Evolutionary conservation across 2,113 vertebrate genomes (phyloP).

Genomic region (Gymnogyps californianus): DNA sequence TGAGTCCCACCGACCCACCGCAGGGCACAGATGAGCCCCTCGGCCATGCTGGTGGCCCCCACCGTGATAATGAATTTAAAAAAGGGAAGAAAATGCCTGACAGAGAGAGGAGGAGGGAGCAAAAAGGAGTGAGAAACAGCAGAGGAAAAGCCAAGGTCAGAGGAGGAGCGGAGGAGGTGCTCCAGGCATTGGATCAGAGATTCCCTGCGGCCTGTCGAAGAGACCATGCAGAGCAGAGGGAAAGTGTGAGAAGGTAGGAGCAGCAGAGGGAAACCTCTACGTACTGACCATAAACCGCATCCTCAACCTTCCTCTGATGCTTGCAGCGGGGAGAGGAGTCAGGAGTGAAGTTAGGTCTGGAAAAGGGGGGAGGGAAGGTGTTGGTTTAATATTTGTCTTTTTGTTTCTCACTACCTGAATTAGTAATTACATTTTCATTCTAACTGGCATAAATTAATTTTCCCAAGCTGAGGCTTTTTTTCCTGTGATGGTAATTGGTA

Average conservation of each 20-base stretch:
- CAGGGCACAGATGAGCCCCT: neutral
- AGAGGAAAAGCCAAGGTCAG: neutral
- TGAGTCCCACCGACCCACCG: accelerated
- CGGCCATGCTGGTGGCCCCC: accelerated
- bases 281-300: neutral
- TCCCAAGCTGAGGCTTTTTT: neutral
- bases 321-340: accelerated
- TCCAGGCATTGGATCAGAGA: neutral
- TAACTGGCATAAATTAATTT: neutral
- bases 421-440: neutral
- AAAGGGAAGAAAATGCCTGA: neutral
- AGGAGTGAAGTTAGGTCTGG: neutral
- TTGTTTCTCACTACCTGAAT: neutral
- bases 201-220: neutral
- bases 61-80: neutral
- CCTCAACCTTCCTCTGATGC: neutral
- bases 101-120: neutral
- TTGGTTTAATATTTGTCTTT: neutral
- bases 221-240: neutral
- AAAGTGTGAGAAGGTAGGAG: neutral
- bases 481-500: neutral
- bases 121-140: neutral
- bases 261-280: neutral
- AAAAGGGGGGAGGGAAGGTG: neutral
- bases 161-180: neutral